Base-by-base conservation (phyloP, 2,888 invertebrate species). In the Erannis defoliaria region DNA sequence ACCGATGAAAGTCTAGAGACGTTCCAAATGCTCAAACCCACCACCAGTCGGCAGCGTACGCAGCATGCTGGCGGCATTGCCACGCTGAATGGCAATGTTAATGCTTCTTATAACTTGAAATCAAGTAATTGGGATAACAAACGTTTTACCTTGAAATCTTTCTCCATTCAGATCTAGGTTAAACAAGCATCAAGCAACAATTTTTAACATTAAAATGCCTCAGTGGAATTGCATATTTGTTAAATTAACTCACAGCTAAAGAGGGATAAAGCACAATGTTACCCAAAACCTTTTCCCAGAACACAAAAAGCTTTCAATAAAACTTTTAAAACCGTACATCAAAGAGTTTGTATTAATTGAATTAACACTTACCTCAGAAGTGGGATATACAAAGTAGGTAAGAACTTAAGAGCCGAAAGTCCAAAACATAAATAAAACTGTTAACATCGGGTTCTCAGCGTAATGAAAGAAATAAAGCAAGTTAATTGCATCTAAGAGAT, bases 391-490 rank as follows among this genome's bases (percentile, higher is more conserved):
- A 66, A 62, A 65, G 65, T 60, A 57, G 55, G 54, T 59, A 62
- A 57, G 57, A 55, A 49, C 55, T 55, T 55, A 66, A 49, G 50
- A 56, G 45, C 50, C 45, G 53, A 65, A 65, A 59, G 60, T 64
- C 50, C 51, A 71, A 66, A 67, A 78, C 76, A 81, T 84, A 82
- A 84, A 57, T 65, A 59, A 81, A 80, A 73, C 66, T 75, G 69
- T 75, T 76, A 49, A 57, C 57, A 60, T 77, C 70, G 58, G 75
- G 81, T 81, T 75, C 74, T 81, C 76, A 73, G 76, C 75, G 76
- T 82, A 83, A 86, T 86, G 82, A 86, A 84, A 82, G 81, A 78
- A 81, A 84, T 85, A 83, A 85, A 82, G 76, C 75, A 79, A 75
- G 75, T 80, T 85, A 82, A 86, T 84, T 86, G 84, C 82, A 82